Evolutionary conservation across 2,113 vertebrate genomes (phyloP), one percentile per base, ranked within the genome.

Genomic region (Ceyx melanurus): DNA sequence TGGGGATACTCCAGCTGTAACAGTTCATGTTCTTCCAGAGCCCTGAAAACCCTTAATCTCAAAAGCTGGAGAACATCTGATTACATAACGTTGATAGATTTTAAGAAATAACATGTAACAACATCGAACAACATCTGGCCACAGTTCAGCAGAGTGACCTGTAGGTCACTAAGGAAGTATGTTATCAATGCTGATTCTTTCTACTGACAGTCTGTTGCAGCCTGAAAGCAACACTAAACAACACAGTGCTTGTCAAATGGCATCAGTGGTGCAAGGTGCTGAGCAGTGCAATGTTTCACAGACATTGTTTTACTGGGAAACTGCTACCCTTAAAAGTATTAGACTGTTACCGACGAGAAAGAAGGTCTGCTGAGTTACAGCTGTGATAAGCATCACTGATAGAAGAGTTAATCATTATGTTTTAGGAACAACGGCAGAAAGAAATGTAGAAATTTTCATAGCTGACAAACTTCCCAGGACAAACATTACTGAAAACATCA

Each of bases 231-330:
- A 15, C 42, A 22, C 23, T 51, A 25, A 91, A n/a, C 33, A 50
- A n/a, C 33, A 50, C 0, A 0, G 14, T 15, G 33, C 33, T 35
- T 26, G 21, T 50, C 67, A 40, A 48, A 51, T 1, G 17, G n/a
- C 40, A 78, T 22, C 0, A 0, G 45, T 22, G 25, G 14, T 11
- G 20, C n/a, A 72, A 91, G 50, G 53, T 9, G 33, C 46, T 31
- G 20, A 87, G 53, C 40, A 51, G 10, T 2, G 7, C 66, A 57
- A 3, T 0, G 2, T 43, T 78, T 37, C 77, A 66, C 61, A 82
- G 51, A 75, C 7, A 22, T 26, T 29, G n/a, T 40, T 85, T 18
- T 66, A n/a, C 56, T 74, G 43, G 51, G 50, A 58, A 85, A 37
- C 60, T 22, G 31, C 58, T 29, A 10, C 25, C 18, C 82, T 57